phyloP scores from a whole-genome alignment of 2,888 invertebrate species.

The Cryptus armator region DNA sequence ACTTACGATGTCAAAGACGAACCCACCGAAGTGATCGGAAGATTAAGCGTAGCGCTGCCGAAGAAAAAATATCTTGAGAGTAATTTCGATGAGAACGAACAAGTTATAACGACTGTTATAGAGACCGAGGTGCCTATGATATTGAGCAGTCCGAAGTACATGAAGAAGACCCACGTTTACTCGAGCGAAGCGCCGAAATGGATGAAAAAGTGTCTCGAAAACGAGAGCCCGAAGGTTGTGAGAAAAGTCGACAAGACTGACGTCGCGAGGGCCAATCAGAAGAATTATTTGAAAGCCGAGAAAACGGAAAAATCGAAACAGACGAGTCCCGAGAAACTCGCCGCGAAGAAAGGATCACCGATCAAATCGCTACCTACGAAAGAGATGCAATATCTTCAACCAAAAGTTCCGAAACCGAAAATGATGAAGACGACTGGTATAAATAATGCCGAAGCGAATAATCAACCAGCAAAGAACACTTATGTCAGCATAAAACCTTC shows the following conservation, averaged over 20 bases:
- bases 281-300: constrained; percentile 54
- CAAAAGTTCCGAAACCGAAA: constrained; percentile 65
- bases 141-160: constrained; percentile 78
- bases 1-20: constrained; percentile 80
- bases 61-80: constrained; percentile 82
- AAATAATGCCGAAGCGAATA: constrained; percentile 58
- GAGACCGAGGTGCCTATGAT: constrained; percentile 81
- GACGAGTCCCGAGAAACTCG: constrained; percentile 66
- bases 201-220: constrained; percentile 80
- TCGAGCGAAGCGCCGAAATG: constrained; percentile 81
- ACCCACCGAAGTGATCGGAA: constrained; percentile 69
- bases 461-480: constrained; percentile 72
- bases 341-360: constrained; percentile 72
- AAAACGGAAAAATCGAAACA: constrained; percentile 53
- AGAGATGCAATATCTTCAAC: constrained; percentile 53
- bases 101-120: constrained; percentile 82
- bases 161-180: constrained; percentile 79
- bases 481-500: constrained; percentile 77
- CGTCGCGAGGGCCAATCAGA: constrained; percentile 62
- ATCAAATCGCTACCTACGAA: constrained; percentile 72
- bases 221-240: constrained; percentile 68
- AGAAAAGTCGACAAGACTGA: constrained; percentile 66
- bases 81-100: constrained; percentile 82
- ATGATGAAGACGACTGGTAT: constrained; percentile 57
- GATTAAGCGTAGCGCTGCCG: constrained; percentile 75